A percentile compares a stretch with the other conserved stretches of the same genome.
Conservation (phyloP, 2,888 invertebrate genomes). For the Xanthostigma xanthostigma region DNA sequence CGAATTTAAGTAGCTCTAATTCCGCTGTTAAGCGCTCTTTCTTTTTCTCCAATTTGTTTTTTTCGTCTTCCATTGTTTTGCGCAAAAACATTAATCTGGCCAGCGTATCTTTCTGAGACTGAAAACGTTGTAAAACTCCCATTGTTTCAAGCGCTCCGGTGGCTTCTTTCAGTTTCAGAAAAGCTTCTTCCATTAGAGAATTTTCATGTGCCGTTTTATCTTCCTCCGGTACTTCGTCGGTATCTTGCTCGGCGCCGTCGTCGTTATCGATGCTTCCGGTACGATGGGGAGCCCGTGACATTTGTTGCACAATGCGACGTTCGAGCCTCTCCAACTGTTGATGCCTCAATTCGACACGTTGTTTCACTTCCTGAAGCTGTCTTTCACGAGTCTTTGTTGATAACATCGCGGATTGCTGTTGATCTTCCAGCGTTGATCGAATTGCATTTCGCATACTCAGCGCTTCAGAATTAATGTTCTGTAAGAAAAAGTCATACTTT, state of each 20-base stretch:
- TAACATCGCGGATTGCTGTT: constrained; percentile 52
- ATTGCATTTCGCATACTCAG: constrained; percentile 54
- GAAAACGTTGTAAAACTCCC: constrained; percentile 59
- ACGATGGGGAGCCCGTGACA: constrained; percentile 6
- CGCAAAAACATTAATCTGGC: constrained; percentile 54
- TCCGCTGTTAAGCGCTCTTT: constrained; percentile 50
- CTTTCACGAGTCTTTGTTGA: constrained; percentile 50
- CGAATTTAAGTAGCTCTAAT: constrained; percentile 62
- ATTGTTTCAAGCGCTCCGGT: constrained; percentile 62
- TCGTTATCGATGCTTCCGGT: constrained; percentile 11
- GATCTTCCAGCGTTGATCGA: constrained; percentile 47
- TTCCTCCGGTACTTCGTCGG: constrained; percentile 30
- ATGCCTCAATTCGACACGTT: constrained; percentile 54
- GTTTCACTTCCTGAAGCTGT: constrained; percentile 46
- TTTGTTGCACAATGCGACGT: constrained; percentile 50
- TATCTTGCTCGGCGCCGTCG: constrained; percentile 29
- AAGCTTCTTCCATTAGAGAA: constrained; percentile 45
- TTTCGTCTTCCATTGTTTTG: constrained; percentile 57
- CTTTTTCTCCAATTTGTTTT: constrained; percentile 48
- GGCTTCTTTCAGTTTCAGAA: constrained; percentile 59
- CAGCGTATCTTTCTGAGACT: constrained; percentile 57
- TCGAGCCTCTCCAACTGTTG: constrained; percentile 62
- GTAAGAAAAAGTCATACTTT: constrained; percentile 4
- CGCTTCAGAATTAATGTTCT: constrained; percentile 60
- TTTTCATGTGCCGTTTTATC: constrained; percentile 19